Percentiles rank a stretch among this genome's conserved stretches.
These are phyloP conservation scores for Limnephilus rhombicus DNA, from an alignment of 2,888 invertebrate genomes.

Conservation along the genomic window DNA sequence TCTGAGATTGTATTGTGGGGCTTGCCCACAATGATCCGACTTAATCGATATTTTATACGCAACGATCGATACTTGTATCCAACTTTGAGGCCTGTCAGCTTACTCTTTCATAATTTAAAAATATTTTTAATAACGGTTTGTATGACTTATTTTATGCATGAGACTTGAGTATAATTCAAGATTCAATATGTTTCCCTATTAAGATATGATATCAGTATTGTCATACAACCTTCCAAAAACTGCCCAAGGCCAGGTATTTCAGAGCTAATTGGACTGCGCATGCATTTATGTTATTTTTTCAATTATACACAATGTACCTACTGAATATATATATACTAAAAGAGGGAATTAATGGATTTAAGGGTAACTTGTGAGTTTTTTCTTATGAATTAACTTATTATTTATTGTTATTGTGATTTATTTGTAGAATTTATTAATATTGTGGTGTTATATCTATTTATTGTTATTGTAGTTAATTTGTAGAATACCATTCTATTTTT, in stretches of 20 bases:
- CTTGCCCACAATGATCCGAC: slow-evolving; percentile 16
- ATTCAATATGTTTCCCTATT: neutral
- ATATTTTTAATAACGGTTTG: neutral
- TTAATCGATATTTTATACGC: slow-evolving; percentile 29
- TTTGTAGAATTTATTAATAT: too few relatives aligned
- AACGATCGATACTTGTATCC: neutral
- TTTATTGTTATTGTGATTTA: too few relatives aligned
- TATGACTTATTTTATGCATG: neutral
- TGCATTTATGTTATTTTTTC: neutral
- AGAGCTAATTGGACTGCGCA: neutral
- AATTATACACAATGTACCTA: too few relatives aligned
- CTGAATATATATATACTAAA: too few relatives aligned
- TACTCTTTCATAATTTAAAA: neutral
- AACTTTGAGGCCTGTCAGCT: neutral
- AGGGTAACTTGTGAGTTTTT: too few relatives aligned
- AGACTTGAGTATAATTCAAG: neutral
- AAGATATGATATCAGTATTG: neutral
- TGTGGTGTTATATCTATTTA: too few relatives aligned
- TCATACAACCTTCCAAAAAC: too few relatives aligned
- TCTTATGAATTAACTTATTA: too few relatives aligned
- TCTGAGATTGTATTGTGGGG: slow-evolving; percentile 19
- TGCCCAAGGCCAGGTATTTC: neutral
- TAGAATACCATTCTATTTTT: too few relatives aligned
- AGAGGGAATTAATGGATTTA: too few relatives aligned
- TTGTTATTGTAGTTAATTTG: too few relatives aligned